Base-by-base conservation (phyloP, 1,140 invertebrate species). In the Apis florea region DNA sequence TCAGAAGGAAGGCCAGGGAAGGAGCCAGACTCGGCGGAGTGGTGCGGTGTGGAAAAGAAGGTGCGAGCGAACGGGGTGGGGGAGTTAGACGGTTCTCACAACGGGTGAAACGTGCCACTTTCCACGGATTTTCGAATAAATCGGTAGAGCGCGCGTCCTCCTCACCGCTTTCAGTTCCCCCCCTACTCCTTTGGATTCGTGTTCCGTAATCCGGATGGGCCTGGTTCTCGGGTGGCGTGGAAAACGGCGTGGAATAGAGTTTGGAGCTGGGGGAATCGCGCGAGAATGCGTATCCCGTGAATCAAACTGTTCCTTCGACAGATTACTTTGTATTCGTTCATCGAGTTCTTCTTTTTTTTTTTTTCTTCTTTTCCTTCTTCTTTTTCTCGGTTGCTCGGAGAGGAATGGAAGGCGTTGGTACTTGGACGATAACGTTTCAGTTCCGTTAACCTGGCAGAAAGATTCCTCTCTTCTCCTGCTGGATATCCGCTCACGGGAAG, bases 81-180 rank as follows among this genome's bases (percentile, higher is more conserved):
- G 56, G 58, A 70, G 56, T 40, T 6, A 83, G 86, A 47, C 54
- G 47, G 79, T 67, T 70, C 71, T 88, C 85, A 85, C 86, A 88
- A 88, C 83, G 87, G 83, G 83, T 78, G 84, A 86, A 87, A 89
- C 87, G 84, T 89, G 88, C 85, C 87, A 87, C 87, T 89, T 89
- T 89, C 87, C 70, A 47, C 73, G 87, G 84, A 87, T 89, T 89
- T 86, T 89, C 87, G 83, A 89, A 89, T 89, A 89, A 89, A 89
- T 89, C 87, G 87, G 63, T 47, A 66, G 61, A 61, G 71, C 79
- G 74, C 71, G 74, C 71, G 47, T 71, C 15, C 70, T 68, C 31
- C 67, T 15, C 56, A 17, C 49, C 58, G 85, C 83, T 85, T 87
- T 85, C 61, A 51, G 76, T 72, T 79, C 70, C 64, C 53, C 66